These are phyloP conservation scores for Poeciliopsis turneri DNA, from an alignment of 2,797 vertebrate genomes.

Conservation along the genomic window DNA sequence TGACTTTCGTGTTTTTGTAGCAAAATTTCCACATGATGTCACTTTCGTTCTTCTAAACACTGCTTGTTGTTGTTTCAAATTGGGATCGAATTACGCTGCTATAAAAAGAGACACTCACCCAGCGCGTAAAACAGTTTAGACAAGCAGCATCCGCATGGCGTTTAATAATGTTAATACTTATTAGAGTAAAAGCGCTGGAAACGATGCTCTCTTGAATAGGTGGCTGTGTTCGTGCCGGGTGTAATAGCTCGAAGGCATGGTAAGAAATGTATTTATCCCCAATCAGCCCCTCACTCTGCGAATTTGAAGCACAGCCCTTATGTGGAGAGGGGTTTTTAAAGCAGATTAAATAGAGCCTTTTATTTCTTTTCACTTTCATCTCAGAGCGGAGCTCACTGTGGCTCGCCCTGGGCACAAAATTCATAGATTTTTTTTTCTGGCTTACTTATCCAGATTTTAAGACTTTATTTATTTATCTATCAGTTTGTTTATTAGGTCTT, in stretches of 20 bases:
- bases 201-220: conserved; percentile 89
- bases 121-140: conserved; percentile 84
- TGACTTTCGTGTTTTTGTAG: conserved; percentile 17
- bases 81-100: conserved; percentile 83
- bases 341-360: conserved; percentile 99
- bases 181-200: conserved; percentile 93
- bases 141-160: conserved; percentile 86
- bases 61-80: conserved; percentile 76
- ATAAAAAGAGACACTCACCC: conserved; percentile 86
- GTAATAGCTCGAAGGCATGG: conserved; percentile 94
- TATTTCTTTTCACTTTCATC: conserved; percentile 99
- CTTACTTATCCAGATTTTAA: conserved; percentile 82
- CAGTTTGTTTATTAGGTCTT: conserved; percentile 80
- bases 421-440: conserved; percentile 84
- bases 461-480: conserved; percentile 83
- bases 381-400: conserved; percentile 92
- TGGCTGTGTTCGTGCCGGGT: conserved; percentile 91
- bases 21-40: conserved; percentile 36
- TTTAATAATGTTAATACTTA: conserved; percentile 98
- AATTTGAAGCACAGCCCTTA: conserved; percentile 92
- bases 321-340: conserved; percentile 96
- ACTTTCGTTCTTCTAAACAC: conserved; percentile 43
- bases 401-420: conserved; percentile 92
- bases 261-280: conserved; percentile 97
- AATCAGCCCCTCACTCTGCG: conserved; percentile 92